Conservation (phyloP, 2,888 invertebrate genomes). For the Empis livida region DNA sequence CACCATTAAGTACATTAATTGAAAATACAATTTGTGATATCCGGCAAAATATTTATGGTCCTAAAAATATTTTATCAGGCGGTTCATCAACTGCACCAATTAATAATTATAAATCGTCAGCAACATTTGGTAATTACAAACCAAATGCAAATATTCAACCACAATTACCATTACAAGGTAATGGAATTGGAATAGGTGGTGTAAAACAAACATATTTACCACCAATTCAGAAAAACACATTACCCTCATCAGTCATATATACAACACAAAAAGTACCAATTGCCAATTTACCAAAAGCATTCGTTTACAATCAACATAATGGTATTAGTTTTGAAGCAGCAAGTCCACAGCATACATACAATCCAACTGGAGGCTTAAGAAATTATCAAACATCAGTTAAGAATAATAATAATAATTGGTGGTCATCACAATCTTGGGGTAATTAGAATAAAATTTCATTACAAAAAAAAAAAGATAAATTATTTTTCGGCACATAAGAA, state of each 20-base stretch:
- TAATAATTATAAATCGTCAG: conserved; percentile 14
- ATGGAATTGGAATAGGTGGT: not conserved
- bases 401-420: not conserved
- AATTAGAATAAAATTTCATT: not conserved
- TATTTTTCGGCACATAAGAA: not conserved
- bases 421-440: not conserved
- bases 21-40: conserved; percentile 61
- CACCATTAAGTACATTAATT: conserved; percentile 50
- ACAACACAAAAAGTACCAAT: conserved; percentile 14
- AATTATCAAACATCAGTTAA: not conserved
- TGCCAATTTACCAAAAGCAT: conserved; percentile 28
- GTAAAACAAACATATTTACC: conserved; percentile 1
- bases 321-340: conserved; percentile 29
- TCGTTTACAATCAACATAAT: conserved; percentile 33
- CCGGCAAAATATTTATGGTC: conserved; percentile 24
- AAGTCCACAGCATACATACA: conserved; percentile 22
- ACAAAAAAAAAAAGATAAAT: not conserved
- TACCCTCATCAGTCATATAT: conserved; percentile 2
- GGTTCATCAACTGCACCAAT: not conserved
- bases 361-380: not conserved
- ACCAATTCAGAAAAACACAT: conserved; percentile 10
- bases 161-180: not conserved
- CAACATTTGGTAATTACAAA: not conserved
- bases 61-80: conserved; percentile 16
- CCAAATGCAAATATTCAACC: not conserved